Evolutionary conservation across 2,113 vertebrate genomes (phyloP), one percentile per base, ranked within the genome.

Genomic region (Aphyosemion australe): DNA sequence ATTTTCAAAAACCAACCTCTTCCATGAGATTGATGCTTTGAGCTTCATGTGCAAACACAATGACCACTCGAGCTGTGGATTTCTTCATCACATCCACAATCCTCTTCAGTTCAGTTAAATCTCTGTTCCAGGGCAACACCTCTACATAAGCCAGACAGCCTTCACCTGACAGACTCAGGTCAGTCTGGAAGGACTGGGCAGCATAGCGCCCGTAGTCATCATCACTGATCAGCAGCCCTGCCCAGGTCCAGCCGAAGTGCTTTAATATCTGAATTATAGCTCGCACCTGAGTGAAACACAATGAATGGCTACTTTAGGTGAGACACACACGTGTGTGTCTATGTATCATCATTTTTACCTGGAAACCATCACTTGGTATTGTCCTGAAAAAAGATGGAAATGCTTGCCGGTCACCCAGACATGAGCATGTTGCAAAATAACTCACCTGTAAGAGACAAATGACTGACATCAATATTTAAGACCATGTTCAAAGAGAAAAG

Each of bases 21-120:
- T 76, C 56, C 54, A 75, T 63, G 1, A 82, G 66, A 12, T 81
- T 61, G 53, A 89, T 63, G 69, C 89, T 69, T 51, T 82, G 76
- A 21, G 60, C 74, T n/a, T 78, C 67, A 14, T 86, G 80, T 21
- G 72, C 78, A 69, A 86, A 86, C 9, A 70, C 84, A 45, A 86
- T 76, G 52, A 86, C 69, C 18, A 86, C 84, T 18, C n/a, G 48
- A 59, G 80, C 78, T 42, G 69, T 74, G 9, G 84, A 86, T 65
- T 15, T 51, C 60, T 69, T 74, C 21, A 93, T 88, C 13, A 83
- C 55, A 7, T 55, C 15, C 18, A 89, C 85, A n/a, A 92, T 91
- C 42, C 58, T 86, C 12, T n/a, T 45, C 1, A 87, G 48, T 65
- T 87, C 80, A 21, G 1, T 47, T 8, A 6, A 46, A 15, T 85